Conservation (phyloP, 2,888 invertebrate species). For the Epinotia demarniana region DNA sequence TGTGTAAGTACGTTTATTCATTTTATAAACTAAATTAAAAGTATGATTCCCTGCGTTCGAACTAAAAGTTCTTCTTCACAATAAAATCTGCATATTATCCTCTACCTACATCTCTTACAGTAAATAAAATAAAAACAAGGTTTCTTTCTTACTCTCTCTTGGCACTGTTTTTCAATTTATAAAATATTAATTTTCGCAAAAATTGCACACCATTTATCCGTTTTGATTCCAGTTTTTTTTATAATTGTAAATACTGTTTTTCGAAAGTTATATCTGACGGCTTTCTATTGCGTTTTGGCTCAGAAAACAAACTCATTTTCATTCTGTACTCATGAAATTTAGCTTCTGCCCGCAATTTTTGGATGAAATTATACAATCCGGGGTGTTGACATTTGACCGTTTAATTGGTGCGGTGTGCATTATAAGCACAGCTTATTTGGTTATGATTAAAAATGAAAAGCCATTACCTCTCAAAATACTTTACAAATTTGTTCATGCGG, state of each 20-base stretch:
- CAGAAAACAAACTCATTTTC: neutral
- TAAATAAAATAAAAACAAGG: too few relatives aligned
- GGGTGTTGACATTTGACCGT: neutral
- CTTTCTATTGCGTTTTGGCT: neutral
- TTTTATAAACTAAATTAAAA: too few relatives aligned
- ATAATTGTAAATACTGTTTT: neutral
- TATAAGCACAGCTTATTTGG: neutral
- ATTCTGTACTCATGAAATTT: neutral
- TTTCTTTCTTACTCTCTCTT: too few relatives aligned
- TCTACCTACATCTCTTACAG: too few relatives aligned
- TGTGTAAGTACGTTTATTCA: too few relatives aligned
- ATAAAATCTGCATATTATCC: too few relatives aligned
- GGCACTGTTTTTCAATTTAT: neutral
- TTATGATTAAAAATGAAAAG: neutral
- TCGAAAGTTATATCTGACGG: neutral
- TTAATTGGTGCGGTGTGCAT: too few relatives aligned
- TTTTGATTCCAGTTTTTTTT: neutral
- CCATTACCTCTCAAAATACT: constrained; percentile 12
- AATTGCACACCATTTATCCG: neutral
- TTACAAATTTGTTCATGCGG: neutral
- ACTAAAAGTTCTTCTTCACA: too few relatives aligned
- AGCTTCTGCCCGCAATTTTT: neutral
- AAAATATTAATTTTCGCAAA: neutral
- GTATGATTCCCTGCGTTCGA: too few relatives aligned
- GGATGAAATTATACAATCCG: neutral